Evolutionary conservation across 2,888 invertebrate species (phyloP).

Genomic region (Eueremaeus valkanovi): DNA sequence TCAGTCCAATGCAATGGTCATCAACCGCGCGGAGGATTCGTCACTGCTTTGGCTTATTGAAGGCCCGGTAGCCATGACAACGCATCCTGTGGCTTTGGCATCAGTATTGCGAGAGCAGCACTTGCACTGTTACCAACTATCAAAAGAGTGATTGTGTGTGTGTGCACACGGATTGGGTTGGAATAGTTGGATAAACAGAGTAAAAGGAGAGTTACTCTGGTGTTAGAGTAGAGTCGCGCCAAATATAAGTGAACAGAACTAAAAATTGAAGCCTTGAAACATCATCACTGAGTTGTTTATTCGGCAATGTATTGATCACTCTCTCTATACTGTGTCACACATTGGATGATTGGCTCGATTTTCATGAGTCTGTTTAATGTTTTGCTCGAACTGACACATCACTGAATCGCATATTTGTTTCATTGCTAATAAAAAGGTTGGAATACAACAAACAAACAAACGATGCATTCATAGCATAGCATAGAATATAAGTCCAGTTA

Average conservation of each 20-base stretch:
- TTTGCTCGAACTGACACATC: constrained; percentile 15
- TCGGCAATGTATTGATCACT: background rate
- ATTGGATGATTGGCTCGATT: background rate
- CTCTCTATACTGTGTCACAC: background rate
- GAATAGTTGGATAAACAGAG: background rate
- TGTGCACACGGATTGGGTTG: background rate
- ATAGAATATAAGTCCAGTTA: background rate
- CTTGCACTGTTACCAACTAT: background rate
- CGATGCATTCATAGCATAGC: background rate
- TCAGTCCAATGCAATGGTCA: constrained; percentile 3
- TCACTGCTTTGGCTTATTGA: constrained; percentile 9
- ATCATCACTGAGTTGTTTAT: constrained; percentile 24
- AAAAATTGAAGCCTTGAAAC: background rate
- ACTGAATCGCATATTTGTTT: constrained; percentile 25
- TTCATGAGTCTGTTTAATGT: constrained; percentile 27
- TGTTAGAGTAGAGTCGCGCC: background rate
- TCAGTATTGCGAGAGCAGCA: background rate
- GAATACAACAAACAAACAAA: background rate
- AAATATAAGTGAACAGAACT: background rate
- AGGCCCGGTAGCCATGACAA: background rate
- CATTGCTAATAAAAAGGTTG: constrained; percentile 10
- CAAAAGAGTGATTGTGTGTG: background rate
- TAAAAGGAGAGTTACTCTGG: no score
- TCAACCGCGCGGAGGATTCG: background rate
- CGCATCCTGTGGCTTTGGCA: constrained; percentile 9